These are phyloP conservation scores for Heliopora coerulea DNA, from an alignment of 92 coral and sea anemone species.

Conservation along the genomic window DNA sequence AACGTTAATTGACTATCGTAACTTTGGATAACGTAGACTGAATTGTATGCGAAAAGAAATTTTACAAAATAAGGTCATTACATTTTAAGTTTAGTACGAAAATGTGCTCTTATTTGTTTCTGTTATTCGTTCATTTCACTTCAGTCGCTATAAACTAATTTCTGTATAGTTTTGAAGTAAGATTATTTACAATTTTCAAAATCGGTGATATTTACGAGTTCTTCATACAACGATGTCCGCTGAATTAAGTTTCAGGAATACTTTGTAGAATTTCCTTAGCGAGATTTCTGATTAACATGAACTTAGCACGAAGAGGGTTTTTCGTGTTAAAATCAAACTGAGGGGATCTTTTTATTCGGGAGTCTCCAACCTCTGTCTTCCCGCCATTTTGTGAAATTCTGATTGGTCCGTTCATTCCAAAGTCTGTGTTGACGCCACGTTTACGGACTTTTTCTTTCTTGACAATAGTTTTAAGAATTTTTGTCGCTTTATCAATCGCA, in stretches of 20 bases:
- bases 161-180: too few species aligned
- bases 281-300: conserved; percentile 5
- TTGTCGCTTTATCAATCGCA: background rate
- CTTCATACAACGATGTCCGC: too few species aligned
- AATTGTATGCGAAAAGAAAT: too few species aligned
- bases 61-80: too few species aligned
- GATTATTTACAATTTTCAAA: too few species aligned
- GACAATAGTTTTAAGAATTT: background rate
- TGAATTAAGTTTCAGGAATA: background rate
- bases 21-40: too few species aligned
- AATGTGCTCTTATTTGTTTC: too few species aligned
- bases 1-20: too few species aligned
- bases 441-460: conserved; percentile 9
- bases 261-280: conserved; percentile 4
- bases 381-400: background rate
- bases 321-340: background rate
- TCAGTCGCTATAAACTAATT: too few species aligned
- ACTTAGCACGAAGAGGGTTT: background rate
- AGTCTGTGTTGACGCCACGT: background rate
- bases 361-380: background rate
- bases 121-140: too few species aligned
- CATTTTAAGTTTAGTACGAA: too few species aligned
- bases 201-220: too few species aligned
- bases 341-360: conserved; percentile 2
- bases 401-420: background rate